These are phyloP conservation scores for Meleagris gallopavo DNA, from an alignment of 2,113 vertebrate genomes.

Conservation along the genomic window DNA sequence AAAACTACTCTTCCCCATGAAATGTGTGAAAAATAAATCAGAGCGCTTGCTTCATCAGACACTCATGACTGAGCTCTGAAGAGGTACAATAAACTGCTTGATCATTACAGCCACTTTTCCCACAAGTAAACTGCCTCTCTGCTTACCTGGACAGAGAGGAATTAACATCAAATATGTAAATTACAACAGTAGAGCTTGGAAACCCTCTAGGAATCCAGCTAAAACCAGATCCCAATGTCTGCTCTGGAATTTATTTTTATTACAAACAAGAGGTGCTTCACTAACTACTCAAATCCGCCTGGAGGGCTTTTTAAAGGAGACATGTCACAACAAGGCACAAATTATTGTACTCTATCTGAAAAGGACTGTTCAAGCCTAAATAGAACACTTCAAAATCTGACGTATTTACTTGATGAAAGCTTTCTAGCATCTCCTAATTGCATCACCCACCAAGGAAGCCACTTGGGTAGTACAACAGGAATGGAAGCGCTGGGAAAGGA, in stretches of 20 bases:
- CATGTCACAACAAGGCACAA: constrained; percentile 31
- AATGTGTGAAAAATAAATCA: not conserved
- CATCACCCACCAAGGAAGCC: not conserved
- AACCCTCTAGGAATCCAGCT: not conserved
- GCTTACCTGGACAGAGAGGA: not conserved
- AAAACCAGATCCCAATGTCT: not conserved
- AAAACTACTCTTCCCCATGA: not conserved
- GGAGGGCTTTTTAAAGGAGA: not conserved
- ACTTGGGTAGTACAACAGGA: not conserved
- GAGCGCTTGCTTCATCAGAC: not conserved
- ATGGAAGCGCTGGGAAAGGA: not conserved
- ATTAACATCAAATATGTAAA: not conserved
- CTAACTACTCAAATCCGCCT: not conserved
- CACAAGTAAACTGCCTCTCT: not conserved
- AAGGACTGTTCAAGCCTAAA: not conserved
- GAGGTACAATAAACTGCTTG: not conserved
- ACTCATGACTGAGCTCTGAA: not conserved
- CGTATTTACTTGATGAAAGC: not conserved
- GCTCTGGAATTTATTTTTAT: constrained; percentile 16
- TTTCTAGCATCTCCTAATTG: constrained; percentile 5
- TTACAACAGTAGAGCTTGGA: not conserved
- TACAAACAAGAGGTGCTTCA: constrained; percentile 15
- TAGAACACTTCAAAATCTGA: not conserved
- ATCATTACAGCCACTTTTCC: not conserved
- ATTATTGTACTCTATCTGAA: not conserved